Conservation (phyloP, 2,797 vertebrate species). For the Gymnoscopelus microlampas region DNA sequence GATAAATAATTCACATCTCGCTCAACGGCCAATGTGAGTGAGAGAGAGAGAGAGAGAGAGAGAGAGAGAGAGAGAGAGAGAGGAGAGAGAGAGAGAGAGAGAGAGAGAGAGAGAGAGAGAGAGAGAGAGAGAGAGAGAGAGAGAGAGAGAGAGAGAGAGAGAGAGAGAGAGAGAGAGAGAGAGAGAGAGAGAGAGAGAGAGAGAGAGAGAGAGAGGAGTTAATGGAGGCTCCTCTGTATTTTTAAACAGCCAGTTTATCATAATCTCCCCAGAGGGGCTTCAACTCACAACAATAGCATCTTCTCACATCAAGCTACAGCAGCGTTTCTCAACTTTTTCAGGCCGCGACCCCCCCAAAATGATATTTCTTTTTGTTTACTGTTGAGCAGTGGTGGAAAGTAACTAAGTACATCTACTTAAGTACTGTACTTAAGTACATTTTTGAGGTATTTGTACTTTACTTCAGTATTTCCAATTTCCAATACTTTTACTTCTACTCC, state of each 20-base stretch:
- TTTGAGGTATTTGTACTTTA: too few species aligned
- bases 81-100: slow-evolving; percentile 56
- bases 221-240: slow-evolving; percentile 42
- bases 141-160: slow-evolving; percentile 52
- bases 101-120: slow-evolving; percentile 56
- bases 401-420: too few species aligned
- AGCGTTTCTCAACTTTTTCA: too few species aligned
- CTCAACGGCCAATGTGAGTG: slow-evolving; percentile 49
- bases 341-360: too few species aligned
- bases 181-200: slow-evolving; percentile 56
- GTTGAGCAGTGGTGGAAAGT: too few species aligned
- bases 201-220: slow-evolving; percentile 46
- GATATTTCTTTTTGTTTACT: slow-evolving; percentile 40
- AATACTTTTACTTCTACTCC: too few species aligned
- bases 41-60: slow-evolving; percentile 51
- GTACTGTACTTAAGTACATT: too few species aligned
- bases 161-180: slow-evolving; percentile 54
- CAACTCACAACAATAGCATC: slow-evolving; percentile 26
- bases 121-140: slow-evolving; percentile 52
- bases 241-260: slow-evolving; percentile 66
- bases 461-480: too few species aligned
- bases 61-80: slow-evolving; percentile 53
- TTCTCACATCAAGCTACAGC: slow-evolving; percentile 17
- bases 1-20: slow-evolving; percentile 72
- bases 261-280: slow-evolving; percentile 47